Percentiles rank a stretch among this genome's conserved stretches.
These are phyloP conservation scores for Zaprionus ghesquierei DNA, from an alignment of 1,140 invertebrate genomes.

Conservation along the genomic window DNA sequence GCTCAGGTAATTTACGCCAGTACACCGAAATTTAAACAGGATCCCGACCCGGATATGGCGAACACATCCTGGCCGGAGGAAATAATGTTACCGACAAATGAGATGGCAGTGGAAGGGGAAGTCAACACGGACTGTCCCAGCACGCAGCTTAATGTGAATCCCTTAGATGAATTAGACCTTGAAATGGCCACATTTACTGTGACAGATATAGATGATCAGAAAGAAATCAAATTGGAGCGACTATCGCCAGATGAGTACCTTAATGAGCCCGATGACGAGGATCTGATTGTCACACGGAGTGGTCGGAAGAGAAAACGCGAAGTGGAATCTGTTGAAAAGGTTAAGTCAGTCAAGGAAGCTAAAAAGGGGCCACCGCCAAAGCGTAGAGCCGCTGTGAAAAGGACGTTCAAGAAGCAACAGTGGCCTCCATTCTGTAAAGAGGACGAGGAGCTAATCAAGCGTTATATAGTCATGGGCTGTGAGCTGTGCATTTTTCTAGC, in stretches of 20 bases:
- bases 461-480: constrained; percentile 76
- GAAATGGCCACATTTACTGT: constrained; percentile 21
- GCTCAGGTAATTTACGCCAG: constrained; percentile 69
- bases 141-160: constrained; percentile 59
- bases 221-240: constrained; percentile 55
- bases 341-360: constrained; percentile 35
- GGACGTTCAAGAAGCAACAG: constrained; percentile 58
- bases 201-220: constrained; percentile 11
- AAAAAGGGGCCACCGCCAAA: constrained; percentile 35
- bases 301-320: constrained; percentile 58
- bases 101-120: constrained; percentile 46
- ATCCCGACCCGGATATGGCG: constrained; percentile 57
- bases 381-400: constrained; percentile 33
- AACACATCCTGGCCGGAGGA: constrained; percentile 63
- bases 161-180: constrained; percentile 58
- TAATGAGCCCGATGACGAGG: constrained; percentile 35
- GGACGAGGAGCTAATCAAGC: constrained; percentile 72
- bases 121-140: constrained; percentile 9
- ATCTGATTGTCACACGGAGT: constrained; percentile 63
- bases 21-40: constrained; percentile 57
- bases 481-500: constrained; percentile 74
- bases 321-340: constrained; percentile 6
- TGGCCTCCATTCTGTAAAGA: constrained; percentile 67
- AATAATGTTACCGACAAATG: constrained; percentile 61
- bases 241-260: constrained; percentile 49